phyloP scores from a whole-genome alignment of 2,797 vertebrate genomes.

The Neostethus bicornis region DNA sequence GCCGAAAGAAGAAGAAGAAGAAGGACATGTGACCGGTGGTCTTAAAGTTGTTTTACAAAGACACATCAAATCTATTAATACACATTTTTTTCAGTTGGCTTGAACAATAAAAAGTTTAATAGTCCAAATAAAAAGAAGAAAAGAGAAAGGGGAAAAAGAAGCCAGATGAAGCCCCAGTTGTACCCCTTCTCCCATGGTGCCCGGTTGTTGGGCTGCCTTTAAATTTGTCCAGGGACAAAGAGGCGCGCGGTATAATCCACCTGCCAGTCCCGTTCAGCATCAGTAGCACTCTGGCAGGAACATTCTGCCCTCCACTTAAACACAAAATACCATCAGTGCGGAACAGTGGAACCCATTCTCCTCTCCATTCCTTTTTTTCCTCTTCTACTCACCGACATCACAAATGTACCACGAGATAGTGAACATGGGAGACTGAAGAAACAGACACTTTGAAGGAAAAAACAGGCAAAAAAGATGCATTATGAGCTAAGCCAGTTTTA shows the following conservation, averaged over 20 bases:
- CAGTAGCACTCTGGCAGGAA: slow-evolving; percentile 77
- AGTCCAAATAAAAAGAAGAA: slow-evolving; percentile 9
- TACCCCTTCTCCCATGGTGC: slow-evolving; percentile 63
- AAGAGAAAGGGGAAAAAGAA: slow-evolving; percentile 16
- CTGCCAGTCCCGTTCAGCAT: slow-evolving; percentile 79
- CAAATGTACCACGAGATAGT: slow-evolving; percentile 59
- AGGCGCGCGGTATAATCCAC: slow-evolving; percentile 79
- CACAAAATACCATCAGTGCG: slow-evolving; percentile 79
- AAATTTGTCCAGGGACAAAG: slow-evolving; percentile 82
- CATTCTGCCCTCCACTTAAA: slow-evolving; percentile 79
- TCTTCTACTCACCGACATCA: slow-evolving; percentile 57
- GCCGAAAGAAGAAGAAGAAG: too few relatives aligned
- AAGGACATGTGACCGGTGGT: too few relatives aligned
- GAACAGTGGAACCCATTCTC: slow-evolving; percentile 72
- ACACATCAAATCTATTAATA: too few relatives aligned
- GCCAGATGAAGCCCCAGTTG: slow-evolving; percentile 26
- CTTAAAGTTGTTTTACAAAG: too few relatives aligned
- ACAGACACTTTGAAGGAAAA: slow-evolving; percentile 30
- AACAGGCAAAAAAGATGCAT: slow-evolving; percentile 47
- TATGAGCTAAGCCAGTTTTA: slow-evolving; percentile 48
- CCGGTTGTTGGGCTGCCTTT: slow-evolving; percentile 71
- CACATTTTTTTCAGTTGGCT: too few relatives aligned
- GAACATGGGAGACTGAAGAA: slow-evolving; percentile 43
- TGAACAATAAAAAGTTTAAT: slow-evolving; percentile 8
- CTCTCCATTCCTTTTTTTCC: slow-evolving; percentile 41